phyloP scores from a whole-genome alignment of 1,140 invertebrate species.

The Zaprionus davidi region DNA sequence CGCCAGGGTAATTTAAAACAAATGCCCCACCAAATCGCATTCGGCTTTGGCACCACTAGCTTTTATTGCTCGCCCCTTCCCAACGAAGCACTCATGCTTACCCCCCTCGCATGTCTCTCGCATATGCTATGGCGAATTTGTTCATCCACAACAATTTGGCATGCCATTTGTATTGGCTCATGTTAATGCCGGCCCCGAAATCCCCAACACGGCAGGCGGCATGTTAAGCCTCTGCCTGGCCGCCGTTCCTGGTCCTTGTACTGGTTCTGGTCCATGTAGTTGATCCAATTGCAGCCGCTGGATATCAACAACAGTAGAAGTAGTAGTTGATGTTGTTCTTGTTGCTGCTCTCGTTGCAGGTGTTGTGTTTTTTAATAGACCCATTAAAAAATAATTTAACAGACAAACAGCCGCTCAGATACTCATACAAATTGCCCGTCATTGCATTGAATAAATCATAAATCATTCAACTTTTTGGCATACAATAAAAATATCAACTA shows the following conservation, averaged over 20 bases:
- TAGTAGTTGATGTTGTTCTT: constrained; percentile 60
- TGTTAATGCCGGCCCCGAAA: constrained; percentile 72
- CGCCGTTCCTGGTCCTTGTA: constrained; percentile 2
- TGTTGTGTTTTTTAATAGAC: constrained; percentile 81
- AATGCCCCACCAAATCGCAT: constrained; percentile 76
- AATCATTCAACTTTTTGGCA: constrained; percentile 75
- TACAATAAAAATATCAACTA: constrained; percentile 53
- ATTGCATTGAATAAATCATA: constrained; percentile 78
- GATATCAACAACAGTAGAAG: constrained; percentile 19
- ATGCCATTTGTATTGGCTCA: constrained; percentile 81
- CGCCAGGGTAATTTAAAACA: constrained; percentile 79
- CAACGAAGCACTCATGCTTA: neutral
- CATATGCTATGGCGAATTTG: constrained; percentile 71
- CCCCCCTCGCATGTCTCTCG: constrained; percentile 4
- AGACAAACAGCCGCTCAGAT: constrained; percentile 48
- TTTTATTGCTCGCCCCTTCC: constrained; percentile 59
- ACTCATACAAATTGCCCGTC: constrained; percentile 45
- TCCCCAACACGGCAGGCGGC: constrained; percentile 59
- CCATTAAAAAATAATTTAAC: constrained; percentile 82
- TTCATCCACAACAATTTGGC: constrained; percentile 81
- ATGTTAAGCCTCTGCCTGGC: constrained; percentile 33
- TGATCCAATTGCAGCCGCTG: constrained; percentile 56
- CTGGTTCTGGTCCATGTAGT: constrained; percentile 25
- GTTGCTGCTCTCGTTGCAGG: constrained; percentile 55
- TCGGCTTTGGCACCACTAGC: constrained; percentile 62